A percentile compares a stretch with the other conserved stretches of the same genome.
These are phyloP conservation scores for Cetonia aurata DNA, from an alignment of 2,888 invertebrate species.

Conservation along the genomic window DNA sequence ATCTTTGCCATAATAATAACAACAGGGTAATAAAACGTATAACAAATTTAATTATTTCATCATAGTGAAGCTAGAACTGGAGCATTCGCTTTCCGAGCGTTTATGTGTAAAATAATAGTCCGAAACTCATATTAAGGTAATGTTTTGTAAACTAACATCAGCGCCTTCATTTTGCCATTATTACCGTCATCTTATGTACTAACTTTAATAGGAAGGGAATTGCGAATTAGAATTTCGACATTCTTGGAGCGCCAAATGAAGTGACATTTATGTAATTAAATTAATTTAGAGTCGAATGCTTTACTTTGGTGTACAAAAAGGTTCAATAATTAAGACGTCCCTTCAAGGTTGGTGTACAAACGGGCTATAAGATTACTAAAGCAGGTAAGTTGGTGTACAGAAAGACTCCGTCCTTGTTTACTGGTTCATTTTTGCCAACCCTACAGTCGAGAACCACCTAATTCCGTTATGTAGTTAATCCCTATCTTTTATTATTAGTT, in stretches of 20 bases:
- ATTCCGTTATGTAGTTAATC: too few relatives aligned
- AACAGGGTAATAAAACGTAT: slow-evolving; percentile 7
- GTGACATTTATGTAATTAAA: slow-evolving; percentile 42
- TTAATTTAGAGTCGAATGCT: slow-evolving; percentile 37
- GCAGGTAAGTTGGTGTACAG: too few relatives aligned
- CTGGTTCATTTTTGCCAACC: too few relatives aligned
- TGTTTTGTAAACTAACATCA: slow-evolving; percentile 43
- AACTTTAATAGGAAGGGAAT: slow-evolving; percentile 42
- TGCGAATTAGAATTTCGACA: slow-evolving; percentile 41
- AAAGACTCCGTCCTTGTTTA: too few relatives aligned
- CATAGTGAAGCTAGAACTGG: slow-evolving; percentile 23
- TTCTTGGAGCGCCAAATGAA: slow-evolving; percentile 42
- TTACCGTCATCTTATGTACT: slow-evolving; percentile 40
- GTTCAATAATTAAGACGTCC: too few relatives aligned
- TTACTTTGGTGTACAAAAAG: too few relatives aligned
- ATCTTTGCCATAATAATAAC: neutral
- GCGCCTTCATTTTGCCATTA: slow-evolving; percentile 40
- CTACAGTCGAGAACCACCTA: too few relatives aligned
- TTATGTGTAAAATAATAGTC: slow-evolving; percentile 40
- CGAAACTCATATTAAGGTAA: slow-evolving; percentile 41
- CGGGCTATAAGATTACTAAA: too few relatives aligned
- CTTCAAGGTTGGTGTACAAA: too few relatives aligned
- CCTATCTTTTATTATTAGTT: too few relatives aligned
- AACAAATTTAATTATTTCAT: slow-evolving; percentile 23
- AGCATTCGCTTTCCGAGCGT: slow-evolving; percentile 18